Evolutionary conservation across 2,113 vertebrate species (phyloP).

Genomic region (Dicaeum eximium): DNA sequence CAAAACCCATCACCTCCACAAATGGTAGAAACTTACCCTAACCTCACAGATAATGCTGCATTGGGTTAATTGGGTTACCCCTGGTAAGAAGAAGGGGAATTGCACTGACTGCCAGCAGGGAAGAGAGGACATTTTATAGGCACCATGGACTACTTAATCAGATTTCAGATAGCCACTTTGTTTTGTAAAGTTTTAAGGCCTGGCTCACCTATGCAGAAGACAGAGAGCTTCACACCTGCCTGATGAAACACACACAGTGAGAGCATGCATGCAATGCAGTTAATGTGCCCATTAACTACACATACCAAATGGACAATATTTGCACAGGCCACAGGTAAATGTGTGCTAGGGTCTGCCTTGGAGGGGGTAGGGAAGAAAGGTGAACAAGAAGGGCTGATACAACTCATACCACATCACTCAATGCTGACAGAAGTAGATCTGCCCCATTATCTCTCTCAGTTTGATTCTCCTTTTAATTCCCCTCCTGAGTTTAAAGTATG

Average conservation of each 20-base stretch:
- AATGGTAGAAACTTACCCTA: not conserved
- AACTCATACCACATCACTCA: not conserved
- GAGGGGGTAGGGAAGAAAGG: not conserved
- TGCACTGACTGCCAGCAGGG: not conserved
- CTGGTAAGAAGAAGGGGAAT: not conserved
- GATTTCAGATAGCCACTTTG: not conserved
- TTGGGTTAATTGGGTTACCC: not conserved
- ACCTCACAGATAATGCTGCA: not conserved
- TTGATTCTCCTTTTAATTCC: not conserved
- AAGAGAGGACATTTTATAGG: not conserved
- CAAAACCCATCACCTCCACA: not conserved
- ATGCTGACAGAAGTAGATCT: not conserved
- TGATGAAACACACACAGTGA: not conserved
- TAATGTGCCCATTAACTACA: not conserved
- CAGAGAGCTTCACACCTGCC: not conserved
- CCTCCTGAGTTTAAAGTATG: not conserved
- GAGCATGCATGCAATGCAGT: not conserved
- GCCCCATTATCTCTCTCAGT: not conserved
- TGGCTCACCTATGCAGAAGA: not conserved
- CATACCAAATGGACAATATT: not conserved
- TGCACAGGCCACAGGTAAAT: not conserved
- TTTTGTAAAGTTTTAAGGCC: not conserved
- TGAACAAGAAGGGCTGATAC: not conserved
- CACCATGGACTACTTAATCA: not conserved
- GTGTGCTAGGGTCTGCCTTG: not conserved